Evolutionary conservation across 2,888 invertebrate genomes (phyloP).

Genomic region (Acronicta leporina): DNA sequence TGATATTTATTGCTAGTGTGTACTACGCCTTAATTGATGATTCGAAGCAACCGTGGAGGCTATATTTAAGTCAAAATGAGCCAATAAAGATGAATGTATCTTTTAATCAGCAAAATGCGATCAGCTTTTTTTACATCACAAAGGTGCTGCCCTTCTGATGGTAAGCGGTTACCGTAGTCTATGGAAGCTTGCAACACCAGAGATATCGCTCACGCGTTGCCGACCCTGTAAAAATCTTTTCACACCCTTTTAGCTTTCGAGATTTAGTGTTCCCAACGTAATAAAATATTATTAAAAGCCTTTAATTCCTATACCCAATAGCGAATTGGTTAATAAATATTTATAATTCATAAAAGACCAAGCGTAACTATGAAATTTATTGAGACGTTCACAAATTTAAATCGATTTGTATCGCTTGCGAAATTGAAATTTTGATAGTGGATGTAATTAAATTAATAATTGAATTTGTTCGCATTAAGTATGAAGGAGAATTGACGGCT

Average conservation of each 20-base stretch:
- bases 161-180: too few relatives aligned
- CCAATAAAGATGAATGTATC: too few relatives aligned
- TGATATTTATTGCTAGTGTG: slow-evolving; percentile 10
- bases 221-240: too few relatives aligned
- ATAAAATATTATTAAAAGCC: too few relatives aligned
- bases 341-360: slow-evolving; percentile 42
- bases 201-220: too few relatives aligned
- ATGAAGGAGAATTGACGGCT: slow-evolving; percentile 16
- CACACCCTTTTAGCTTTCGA: too few relatives aligned
- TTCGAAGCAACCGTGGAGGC: not conserved
- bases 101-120: too few relatives aligned
- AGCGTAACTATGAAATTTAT: slow-evolving; percentile 37
- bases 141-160: too few relatives aligned
- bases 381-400: slow-evolving; percentile 48
- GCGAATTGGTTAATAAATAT: slow-evolving; percentile 47
- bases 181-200: too few relatives aligned
- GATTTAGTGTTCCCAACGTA: too few relatives aligned
- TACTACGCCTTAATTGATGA: not conserved
- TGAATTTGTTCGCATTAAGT: slow-evolving; percentile 37
- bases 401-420: slow-evolving; percentile 47
- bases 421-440: slow-evolving; percentile 46
- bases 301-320: not conserved
- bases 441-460: slow-evolving; percentile 45
- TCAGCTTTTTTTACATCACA: too few relatives aligned
- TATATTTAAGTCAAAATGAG: too few relatives aligned